These are phyloP conservation scores for Pristionchus exspectatus DNA, from an alignment of 2,888 invertebrate genomes.

Conservation along the genomic window DNA sequence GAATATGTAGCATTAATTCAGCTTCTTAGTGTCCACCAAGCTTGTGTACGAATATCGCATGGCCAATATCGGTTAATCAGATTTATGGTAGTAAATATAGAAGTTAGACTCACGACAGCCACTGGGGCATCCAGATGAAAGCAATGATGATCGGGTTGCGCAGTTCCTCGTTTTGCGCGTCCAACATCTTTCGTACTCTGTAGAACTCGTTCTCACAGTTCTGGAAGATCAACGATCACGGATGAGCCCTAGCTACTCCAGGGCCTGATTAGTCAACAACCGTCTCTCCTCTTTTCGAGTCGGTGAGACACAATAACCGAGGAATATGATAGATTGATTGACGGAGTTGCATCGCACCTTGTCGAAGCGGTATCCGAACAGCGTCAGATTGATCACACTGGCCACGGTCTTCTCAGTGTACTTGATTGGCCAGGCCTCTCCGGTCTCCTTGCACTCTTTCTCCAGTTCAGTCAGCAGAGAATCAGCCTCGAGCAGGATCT, in stretches of 20 bases:
- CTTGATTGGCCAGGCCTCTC: background rate
- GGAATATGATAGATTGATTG: no score
- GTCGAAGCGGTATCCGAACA: constrained; percentile 67
- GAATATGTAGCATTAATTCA: background rate
- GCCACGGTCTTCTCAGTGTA: constrained; percentile 46
- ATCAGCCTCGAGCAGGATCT: constrained; percentile 50
- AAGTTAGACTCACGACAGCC: background rate
- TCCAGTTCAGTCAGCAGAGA: background rate
- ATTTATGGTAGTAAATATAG: background rate
- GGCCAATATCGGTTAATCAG: background rate
- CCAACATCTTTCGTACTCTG: constrained; percentile 4
- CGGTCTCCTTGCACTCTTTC: background rate
- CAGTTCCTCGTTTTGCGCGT: constrained; percentile 27
- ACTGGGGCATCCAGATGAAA: constrained; percentile 17
- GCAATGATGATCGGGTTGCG: constrained; percentile 1
- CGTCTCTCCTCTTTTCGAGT: no score
- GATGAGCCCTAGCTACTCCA: no score
- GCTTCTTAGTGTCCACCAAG: background rate
- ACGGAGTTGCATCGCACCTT: constrained; percentile 55
- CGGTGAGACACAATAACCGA: no score
- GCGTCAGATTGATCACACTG: constrained; percentile 62
- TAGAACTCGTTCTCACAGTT: constrained; percentile 16
- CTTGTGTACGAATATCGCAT: no score
- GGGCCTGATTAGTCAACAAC: no score
- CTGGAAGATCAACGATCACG: background rate